Percentiles rank a stretch among this genome's conserved stretches.
Conservation (phyloP, 2,113 vertebrate genomes). For the Gnathonemus echidnorhynchus region DNA sequence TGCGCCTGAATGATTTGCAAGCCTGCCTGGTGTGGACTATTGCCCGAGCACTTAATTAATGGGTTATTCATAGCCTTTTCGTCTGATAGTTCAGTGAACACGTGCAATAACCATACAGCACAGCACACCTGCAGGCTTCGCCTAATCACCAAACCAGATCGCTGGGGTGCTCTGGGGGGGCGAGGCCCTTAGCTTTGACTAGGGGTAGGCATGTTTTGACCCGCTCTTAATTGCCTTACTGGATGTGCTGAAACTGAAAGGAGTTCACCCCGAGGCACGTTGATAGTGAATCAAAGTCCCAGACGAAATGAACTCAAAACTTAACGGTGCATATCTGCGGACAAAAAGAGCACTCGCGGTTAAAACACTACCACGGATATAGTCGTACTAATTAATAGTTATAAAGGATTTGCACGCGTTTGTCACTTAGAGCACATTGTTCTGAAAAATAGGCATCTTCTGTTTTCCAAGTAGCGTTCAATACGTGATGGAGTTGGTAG, state of each 20-base stretch:
- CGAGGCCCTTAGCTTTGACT: not conserved
- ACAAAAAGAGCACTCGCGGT: not conserved
- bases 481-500: not conserved
- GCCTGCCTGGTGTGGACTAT: not conserved
- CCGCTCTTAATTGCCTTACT: not conserved
- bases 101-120: not conserved
- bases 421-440: not conserved
- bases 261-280: not conserved
- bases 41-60: not conserved
- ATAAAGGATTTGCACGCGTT: not conserved
- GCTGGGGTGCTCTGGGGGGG: not conserved
- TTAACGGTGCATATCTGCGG: not conserved
- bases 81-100: not conserved
- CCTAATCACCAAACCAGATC: slow-evolving; percentile 7
- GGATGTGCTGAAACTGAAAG: not conserved
- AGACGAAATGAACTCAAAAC: not conserved
- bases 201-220: not conserved
- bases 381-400: not conserved
- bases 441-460: not conserved
- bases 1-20: slow-evolving; percentile 1
- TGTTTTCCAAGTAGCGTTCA: not conserved
- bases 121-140: not conserved
- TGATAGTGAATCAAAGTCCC: not conserved
- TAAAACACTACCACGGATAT: not conserved
- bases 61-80: slow-evolving; percentile 8